Conservation (phyloP, 2,888 invertebrate genomes). For the Seira sanloemensis region DNA sequence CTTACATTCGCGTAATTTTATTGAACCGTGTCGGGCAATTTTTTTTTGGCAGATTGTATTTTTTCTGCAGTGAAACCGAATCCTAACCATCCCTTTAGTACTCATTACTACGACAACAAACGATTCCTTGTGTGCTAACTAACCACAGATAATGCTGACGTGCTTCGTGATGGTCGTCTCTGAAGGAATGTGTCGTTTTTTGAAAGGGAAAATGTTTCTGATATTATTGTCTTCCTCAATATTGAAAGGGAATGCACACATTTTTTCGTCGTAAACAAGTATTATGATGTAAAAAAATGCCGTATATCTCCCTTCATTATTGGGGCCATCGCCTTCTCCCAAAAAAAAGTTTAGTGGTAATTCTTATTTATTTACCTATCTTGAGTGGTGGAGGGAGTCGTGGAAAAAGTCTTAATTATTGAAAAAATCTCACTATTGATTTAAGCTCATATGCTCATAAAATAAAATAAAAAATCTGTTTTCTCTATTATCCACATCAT, state of each 20-base stretch:
- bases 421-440: constrained; percentile 1
- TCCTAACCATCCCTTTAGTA: constrained; percentile 26
- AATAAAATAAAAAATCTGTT: no score
- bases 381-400: not conserved
- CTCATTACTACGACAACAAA: constrained; percentile 1
- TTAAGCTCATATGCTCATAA: no score
- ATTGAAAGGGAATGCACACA: no score
- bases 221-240: no score
- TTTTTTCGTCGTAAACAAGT: no score
- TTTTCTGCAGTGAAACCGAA: not conserved
- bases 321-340: not conserved
- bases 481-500: no score
- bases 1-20: no score
- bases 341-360: not conserved
- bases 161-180: constrained; percentile 27
- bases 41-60: constrained; percentile 17
- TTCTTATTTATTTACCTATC: no score
- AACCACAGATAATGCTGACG: constrained; percentile 18
- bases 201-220: not conserved
- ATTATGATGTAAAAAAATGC: no score
- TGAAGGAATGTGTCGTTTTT: not conserved
- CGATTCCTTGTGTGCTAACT: not conserved
- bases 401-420: constrained; percentile 28
- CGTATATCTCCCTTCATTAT: not conserved
- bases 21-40: not conserved